A percentile compares a stretch with the other conserved stretches of the same genome.
Evolutionary conservation across 2,113 vertebrate species (phyloP).

Genomic region (Paramormyrops kingsleyae): DNA sequence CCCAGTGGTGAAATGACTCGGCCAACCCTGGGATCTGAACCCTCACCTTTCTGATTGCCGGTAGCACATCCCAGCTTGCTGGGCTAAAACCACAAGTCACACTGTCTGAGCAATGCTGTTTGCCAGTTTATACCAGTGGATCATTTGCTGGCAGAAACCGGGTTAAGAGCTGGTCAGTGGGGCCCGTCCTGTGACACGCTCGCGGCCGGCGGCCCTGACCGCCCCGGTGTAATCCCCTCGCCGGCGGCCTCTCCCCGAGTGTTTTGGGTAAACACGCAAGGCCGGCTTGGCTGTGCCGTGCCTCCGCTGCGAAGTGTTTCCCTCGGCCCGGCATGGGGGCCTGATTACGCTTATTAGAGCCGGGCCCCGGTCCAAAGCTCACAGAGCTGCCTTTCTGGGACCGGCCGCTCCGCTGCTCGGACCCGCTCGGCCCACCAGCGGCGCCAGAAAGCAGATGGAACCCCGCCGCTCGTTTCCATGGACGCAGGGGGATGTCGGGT

Average conservation of each 20-base stretch:
- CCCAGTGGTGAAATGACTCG: not conserved
- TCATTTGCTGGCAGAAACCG: not conserved
- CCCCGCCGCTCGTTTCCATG: constrained; percentile 81
- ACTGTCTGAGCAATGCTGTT: not conserved
- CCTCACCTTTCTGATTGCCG: not conserved
- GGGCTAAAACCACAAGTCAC: not conserved
- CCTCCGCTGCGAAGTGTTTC: constrained; percentile 78
- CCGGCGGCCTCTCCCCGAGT: constrained; percentile 55
- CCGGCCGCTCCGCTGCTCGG: constrained; percentile 73
- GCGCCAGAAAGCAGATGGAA: constrained; percentile 85
- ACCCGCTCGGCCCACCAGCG: constrained; percentile 55
- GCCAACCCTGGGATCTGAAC: not conserved
- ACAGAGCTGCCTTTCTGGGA: constrained; percentile 78
- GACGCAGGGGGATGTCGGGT: constrained; percentile 87
- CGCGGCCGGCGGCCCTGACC: not conserved
- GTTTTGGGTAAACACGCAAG: constrained; percentile 71
- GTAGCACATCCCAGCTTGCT: not conserved
- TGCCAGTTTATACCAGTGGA: not conserved
- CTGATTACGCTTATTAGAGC: constrained; percentile 98
- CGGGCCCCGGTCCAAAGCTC: constrained; percentile 92
- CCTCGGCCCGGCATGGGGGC: constrained; percentile 88
- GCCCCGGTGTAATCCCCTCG: not conserved
- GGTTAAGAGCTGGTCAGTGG: not conserved
- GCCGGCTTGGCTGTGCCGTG: constrained; percentile 64
- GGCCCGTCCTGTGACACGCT: not conserved